These are phyloP conservation scores for Hartigia nigra DNA, from an alignment of 2,888 invertebrate species.

Conservation along the genomic window DNA sequence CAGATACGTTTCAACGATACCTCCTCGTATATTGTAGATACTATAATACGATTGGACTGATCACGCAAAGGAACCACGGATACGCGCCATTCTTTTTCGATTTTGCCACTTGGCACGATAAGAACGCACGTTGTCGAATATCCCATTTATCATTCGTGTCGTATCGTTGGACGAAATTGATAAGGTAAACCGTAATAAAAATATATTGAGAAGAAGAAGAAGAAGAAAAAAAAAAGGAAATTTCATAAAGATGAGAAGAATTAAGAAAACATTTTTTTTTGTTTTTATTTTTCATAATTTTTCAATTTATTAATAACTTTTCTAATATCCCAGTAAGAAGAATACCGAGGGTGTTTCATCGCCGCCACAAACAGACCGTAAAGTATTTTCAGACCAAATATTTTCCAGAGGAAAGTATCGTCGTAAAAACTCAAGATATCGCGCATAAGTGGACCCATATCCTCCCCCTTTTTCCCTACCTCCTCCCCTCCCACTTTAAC, in stretches of 20 bases:
- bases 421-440: conserved; percentile 34
- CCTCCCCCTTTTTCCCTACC: background rate
- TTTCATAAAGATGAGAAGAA: background rate
- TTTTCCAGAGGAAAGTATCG: conserved; percentile 30
- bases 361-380: conserved; percentile 29
- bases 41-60: background rate
- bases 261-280: too few species aligned
- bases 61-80: background rate
- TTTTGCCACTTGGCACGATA: background rate
- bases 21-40: background rate
- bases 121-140: background rate
- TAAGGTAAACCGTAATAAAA: background rate
- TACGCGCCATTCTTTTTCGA: background rate
- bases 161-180: background rate
- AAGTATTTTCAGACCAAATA: conserved; percentile 35
- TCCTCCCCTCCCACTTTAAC: conserved; percentile 4
- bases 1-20: background rate
- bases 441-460: conserved; percentile 34
- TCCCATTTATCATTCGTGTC: background rate
- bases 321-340: background rate
- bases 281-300: background rate
- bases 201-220: too few species aligned
- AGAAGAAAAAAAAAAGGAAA: background rate
- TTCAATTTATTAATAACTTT: background rate
- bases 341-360: background rate